Percentiles rank a stretch among this genome's conserved stretches.
Evolutionary conservation across 2,113 vertebrate species (phyloP).

Genomic region (Cyphomyrus discorhynchus): DNA sequence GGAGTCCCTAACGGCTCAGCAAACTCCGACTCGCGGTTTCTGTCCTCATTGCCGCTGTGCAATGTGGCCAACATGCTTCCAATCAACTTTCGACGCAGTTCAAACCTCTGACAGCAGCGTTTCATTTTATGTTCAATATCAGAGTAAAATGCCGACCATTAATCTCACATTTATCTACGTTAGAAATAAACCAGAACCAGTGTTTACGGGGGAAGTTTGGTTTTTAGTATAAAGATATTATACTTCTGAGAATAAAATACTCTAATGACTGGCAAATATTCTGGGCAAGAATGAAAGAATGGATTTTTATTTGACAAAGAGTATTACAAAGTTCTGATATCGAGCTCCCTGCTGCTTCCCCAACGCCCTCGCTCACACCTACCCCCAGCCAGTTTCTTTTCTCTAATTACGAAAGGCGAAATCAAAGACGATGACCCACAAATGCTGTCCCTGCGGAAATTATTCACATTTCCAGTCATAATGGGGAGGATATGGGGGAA

Average conservation of each 20-base stretch:
- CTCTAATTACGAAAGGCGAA: not conserved
- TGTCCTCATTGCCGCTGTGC: not conserved
- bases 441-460: not conserved
- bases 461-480: constrained; percentile 6
- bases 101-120: not conserved
- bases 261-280: constrained; percentile 43
- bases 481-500: not conserved
- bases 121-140: not conserved
- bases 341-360: not conserved
- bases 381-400: not conserved
- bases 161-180: not conserved
- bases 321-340: not conserved
- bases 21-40: not conserved
- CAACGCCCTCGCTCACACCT: not conserved
- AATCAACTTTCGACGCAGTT: not conserved
- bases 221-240: constrained; percentile 43
- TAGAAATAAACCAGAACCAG: not conserved
- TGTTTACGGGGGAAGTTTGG: not conserved
- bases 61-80: not conserved
- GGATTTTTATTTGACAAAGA: not conserved
- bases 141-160: not conserved
- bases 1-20: not conserved
- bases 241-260: constrained; percentile 43
- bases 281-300: constrained; percentile 39
- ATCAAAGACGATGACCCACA: not conserved